Conservation (phyloP, 2,888 invertebrate species). For the Orchestes rusci region DNA sequence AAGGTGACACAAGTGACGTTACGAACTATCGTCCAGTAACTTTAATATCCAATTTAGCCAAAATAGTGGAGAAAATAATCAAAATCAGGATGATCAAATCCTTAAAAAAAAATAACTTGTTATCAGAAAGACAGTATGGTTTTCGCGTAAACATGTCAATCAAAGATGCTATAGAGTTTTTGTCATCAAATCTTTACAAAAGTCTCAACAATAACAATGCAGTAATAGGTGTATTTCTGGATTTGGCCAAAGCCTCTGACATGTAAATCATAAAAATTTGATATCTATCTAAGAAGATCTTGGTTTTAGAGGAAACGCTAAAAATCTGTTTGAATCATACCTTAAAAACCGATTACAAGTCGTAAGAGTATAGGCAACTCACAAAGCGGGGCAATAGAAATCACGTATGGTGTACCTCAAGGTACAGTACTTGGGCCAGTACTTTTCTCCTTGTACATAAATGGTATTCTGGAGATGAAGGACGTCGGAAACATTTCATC, state of each 20-base stretch:
- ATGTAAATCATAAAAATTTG: neutral
- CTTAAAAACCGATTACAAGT: too few relatives aligned
- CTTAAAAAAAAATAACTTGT: too few relatives aligned
- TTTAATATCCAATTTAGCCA: too few relatives aligned
- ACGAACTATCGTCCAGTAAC: too few relatives aligned
- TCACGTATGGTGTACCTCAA: neutral
- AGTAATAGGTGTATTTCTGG: neutral
- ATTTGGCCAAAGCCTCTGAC: constrained; percentile 1
- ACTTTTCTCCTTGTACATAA: neutral
- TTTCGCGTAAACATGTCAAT: neutral
- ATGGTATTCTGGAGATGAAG: neutral
- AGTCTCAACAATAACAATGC: neutral
- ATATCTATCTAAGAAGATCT: neutral
- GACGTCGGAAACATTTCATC: neutral
- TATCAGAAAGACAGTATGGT: too few relatives aligned
- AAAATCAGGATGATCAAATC: too few relatives aligned
- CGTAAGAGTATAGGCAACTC: neutral
- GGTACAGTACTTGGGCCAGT: neutral
- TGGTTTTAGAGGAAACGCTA: neutral
- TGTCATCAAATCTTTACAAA: neutral
- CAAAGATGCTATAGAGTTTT: neutral
- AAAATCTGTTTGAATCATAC: neutral
- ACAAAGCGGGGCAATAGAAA: neutral
- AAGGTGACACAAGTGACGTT: too few relatives aligned
- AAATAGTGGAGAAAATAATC: too few relatives aligned